A percentile compares a stretch with the other conserved stretches of the same genome.
phyloP scores from a whole-genome alignment of 2,113 vertebrate species.

The Hiodon alosoides region DNA sequence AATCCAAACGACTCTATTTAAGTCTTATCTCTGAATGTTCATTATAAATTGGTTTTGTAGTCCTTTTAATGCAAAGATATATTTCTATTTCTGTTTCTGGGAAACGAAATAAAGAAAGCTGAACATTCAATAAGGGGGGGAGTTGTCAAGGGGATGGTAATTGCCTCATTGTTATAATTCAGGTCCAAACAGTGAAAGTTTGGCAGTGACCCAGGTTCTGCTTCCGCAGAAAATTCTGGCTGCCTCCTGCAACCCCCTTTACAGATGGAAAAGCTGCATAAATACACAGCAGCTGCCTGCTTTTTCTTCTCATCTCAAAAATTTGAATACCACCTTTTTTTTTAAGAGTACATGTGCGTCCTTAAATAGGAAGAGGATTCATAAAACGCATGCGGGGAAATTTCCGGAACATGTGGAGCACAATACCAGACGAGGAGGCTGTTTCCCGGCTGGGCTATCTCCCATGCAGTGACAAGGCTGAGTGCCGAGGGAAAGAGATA shows the following conservation, averaged over 20 bases:
- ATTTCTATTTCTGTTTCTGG: constrained; percentile 14
- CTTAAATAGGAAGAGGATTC: too few species aligned
- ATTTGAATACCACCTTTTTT: too few species aligned
- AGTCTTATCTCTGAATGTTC: constrained; percentile 18
- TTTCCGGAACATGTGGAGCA: not conserved
- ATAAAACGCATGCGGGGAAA: not conserved
- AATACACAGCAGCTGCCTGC: not conserved
- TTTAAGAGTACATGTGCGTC: not conserved
- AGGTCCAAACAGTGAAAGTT: constrained; percentile 12
- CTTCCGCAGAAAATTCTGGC: not conserved
- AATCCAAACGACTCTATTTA: constrained; percentile 25
- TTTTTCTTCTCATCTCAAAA: too few species aligned
- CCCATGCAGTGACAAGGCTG: too few species aligned
- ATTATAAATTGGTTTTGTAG: constrained; percentile 12
- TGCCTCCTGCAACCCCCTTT: not conserved
- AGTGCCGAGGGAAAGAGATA: not conserved
- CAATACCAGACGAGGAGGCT: not conserved
- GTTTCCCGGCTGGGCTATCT: not conserved
- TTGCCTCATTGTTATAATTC: constrained; percentile 26
- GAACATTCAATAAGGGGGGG: constrained; percentile 20
- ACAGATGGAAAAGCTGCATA: not conserved
- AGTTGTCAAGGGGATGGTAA: constrained; percentile 18
- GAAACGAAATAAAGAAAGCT: constrained; percentile 16
- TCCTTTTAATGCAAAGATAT: constrained; percentile 22
- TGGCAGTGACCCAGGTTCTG: constrained; percentile 13